Percentiles rank a stretch among this genome's conserved stretches.
These are phyloP conservation scores for Sus cebifrons DNA, from an alignment of 2,797 vertebrate genomes.

Conservation along the genomic window DNA sequence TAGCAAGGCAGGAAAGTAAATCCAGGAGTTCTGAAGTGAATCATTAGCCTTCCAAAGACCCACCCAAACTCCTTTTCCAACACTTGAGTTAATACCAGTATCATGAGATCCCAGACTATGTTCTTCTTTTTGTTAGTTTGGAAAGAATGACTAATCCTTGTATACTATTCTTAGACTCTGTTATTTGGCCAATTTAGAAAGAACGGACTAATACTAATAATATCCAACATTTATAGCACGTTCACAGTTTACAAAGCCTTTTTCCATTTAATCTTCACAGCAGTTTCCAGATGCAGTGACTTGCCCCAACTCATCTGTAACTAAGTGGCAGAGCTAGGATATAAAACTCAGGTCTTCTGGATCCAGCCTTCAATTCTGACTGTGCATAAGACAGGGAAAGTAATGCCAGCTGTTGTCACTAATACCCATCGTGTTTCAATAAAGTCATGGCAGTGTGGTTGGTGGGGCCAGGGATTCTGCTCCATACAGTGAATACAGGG, in stretches of 20 bases:
- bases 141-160: conserved; percentile 85
- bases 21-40: not conserved
- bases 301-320: not conserved
- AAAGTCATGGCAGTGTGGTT: not conserved
- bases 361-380: not conserved
- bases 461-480: not conserved
- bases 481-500: not conserved
- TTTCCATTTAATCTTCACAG: conserved; percentile 65
- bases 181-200: conserved; percentile 79
- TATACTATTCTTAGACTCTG: conserved; percentile 82
- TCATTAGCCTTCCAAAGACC: not conserved
- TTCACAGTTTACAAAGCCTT: conserved; percentile 72
- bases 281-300: conserved; percentile 48
- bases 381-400: not conserved
- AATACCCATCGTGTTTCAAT: not conserved
- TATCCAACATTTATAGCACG: conserved; percentile 65
- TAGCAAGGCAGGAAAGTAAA: conserved; percentile 33
- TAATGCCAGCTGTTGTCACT: not conserved
- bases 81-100: conserved; percentile 33
- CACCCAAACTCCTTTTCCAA: conserved; percentile 55
- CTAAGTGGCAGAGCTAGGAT: not conserved
- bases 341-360: conserved; percentile 19
- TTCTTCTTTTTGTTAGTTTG: conserved; percentile 72
- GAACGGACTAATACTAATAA: conserved; percentile 77
- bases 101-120: conserved; percentile 51